Conservation (phyloP, 2,888 invertebrate genomes). For the Troides oblongomaculatus region DNA sequence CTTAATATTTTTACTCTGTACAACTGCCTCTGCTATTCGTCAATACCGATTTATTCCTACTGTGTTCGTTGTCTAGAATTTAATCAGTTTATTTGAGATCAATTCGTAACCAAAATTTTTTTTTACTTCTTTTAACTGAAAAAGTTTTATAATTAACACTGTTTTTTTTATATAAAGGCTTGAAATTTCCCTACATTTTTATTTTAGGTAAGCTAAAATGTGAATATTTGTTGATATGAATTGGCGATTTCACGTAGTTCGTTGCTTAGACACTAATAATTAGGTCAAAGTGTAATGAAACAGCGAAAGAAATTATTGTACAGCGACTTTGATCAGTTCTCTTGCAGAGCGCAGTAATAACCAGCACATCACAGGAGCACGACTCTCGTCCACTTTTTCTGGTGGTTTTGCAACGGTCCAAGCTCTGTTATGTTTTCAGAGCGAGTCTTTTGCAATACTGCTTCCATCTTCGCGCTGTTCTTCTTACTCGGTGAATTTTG, state of each 20-base stretch:
- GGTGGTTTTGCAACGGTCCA: constrained; percentile 61
- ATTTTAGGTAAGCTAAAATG: constrained; percentile 1
- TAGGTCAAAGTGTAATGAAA: background rate
- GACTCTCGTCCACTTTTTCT: constrained; percentile 22
- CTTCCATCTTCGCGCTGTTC: constrained; percentile 44
- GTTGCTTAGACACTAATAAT: background rate
- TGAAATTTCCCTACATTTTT: background rate
- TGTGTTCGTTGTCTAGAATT: background rate
- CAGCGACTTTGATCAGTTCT: constrained; percentile 25
- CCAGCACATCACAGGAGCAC: constrained; percentile 24
- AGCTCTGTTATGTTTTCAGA: constrained; percentile 62
- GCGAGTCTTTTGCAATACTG: constrained; percentile 61
- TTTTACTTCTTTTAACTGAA: background rate
- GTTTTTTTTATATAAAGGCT: background rate
- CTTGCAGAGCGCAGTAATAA: constrained; percentile 29
- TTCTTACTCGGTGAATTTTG: constrained; percentile 42
- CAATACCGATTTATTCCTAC: background rate
- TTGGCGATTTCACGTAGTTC: constrained; percentile 9
- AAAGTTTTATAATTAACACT: background rate
- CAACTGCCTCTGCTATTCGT: background rate
- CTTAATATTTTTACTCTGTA: background rate
- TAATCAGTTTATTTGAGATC: constrained; percentile 4
- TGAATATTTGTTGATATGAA: background rate
- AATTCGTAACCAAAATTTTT: background rate
- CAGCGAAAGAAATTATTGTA: constrained; percentile 11